Conservation (phyloP, 2,797 vertebrate genomes). For the Aphelocoma californica region DNA sequence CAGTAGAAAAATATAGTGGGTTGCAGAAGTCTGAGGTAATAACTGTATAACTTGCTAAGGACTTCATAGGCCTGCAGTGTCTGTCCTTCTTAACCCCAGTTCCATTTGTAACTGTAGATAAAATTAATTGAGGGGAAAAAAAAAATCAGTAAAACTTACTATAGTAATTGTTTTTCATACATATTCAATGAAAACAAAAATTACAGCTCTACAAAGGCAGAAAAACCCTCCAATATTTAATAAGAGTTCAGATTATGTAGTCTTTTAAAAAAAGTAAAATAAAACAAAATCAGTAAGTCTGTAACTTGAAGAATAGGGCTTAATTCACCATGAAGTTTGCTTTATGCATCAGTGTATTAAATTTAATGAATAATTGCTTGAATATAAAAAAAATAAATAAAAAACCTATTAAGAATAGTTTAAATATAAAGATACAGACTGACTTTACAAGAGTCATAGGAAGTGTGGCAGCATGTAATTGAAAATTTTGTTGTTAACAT, state of each 20-base stretch:
- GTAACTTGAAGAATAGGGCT: not conserved
- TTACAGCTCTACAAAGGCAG: not conserved
- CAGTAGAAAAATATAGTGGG: not conserved
- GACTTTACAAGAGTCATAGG: not conserved
- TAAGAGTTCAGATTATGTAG: not conserved
- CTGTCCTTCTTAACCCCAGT: not conserved
- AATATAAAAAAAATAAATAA: not conserved
- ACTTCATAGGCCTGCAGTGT: not conserved
- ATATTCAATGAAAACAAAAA: not conserved
- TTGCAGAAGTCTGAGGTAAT: conserved; percentile 14
- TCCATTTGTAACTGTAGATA: not conserved
- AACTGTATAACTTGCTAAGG: not conserved
- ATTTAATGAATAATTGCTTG: not conserved
- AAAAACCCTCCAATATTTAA: not conserved
- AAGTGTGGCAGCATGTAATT: not conserved
- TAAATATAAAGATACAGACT: not conserved
- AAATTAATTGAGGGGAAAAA: not conserved
- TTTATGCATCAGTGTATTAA: not conserved
- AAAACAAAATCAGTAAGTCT: not conserved
- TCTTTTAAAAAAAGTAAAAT: not conserved
- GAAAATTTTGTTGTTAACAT: not conserved
- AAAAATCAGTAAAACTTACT: not conserved
- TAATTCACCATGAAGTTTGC: not conserved
- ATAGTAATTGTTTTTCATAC: not conserved
- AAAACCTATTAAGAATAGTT: not conserved